phyloP scores from a whole-genome alignment of 2,888 invertebrate genomes.

The Monochamus alternatus region DNA sequence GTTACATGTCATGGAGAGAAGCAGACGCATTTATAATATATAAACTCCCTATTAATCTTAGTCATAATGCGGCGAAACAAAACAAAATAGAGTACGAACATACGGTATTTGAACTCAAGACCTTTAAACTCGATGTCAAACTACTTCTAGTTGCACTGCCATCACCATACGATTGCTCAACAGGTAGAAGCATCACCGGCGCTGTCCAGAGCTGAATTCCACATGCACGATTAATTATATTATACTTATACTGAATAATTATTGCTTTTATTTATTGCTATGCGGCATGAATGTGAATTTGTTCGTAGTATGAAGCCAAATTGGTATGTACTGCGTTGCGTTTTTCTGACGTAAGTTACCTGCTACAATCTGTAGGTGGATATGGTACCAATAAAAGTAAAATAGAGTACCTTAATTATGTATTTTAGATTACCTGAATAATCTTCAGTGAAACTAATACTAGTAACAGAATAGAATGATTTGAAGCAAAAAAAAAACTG shows the following conservation, averaged over 20 bases:
- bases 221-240: conserved; percentile 37
- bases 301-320: conserved; percentile 5
- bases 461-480: too few species aligned
- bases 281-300: conserved; percentile 28
- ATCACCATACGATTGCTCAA: conserved; percentile 34
- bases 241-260: conserved; percentile 38
- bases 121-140: conserved; percentile 66
- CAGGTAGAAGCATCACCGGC: conserved; percentile 24
- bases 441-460: too few species aligned
- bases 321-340: too few species aligned
- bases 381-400: too few species aligned
- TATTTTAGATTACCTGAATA: too few species aligned
- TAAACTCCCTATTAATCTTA: conserved; percentile 65
- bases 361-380: too few species aligned
- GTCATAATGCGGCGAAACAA: conserved; percentile 57
- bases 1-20: conserved; percentile 1
- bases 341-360: too few species aligned
- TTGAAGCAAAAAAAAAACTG: too few species aligned
- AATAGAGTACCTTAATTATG: too few species aligned
- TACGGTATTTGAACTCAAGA: conserved; percentile 68
- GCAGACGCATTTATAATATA: conserved; percentile 57
- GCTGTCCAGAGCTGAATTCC: conserved; percentile 32
- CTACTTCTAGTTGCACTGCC: conserved; percentile 56
- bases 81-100: conserved; percentile 58
- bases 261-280: conserved; percentile 31